phyloP scores from a whole-genome alignment of 2,797 vertebrate species.

The Threskiornis aethiopicus region DNA sequence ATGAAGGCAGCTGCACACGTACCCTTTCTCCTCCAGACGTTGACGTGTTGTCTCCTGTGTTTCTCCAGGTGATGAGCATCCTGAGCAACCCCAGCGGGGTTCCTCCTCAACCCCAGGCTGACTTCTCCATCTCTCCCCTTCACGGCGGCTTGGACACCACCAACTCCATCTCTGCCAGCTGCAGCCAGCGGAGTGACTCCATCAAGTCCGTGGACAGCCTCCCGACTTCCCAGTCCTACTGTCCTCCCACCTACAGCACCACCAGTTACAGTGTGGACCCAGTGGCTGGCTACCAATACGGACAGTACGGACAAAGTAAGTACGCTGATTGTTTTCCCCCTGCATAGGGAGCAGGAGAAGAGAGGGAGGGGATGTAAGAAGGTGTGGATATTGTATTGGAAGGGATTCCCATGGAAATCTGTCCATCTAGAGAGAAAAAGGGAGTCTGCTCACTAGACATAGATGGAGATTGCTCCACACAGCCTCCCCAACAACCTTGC shows the following conservation, averaged over 20 bases:
- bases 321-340: neutral
- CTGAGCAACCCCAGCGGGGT: constrained; percentile 91
- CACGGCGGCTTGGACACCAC: constrained; percentile 91
- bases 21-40: neutral
- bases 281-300: constrained; percentile 96
- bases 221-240: constrained; percentile 95
- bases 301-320: constrained; percentile 97
- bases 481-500: neutral
- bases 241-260: constrained; percentile 94
- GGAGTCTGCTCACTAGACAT: neutral
- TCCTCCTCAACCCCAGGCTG: constrained; percentile 90
- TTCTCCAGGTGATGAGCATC: constrained; percentile 93
- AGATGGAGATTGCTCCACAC: neutral
- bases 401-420: neutral
- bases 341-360: fast-evolving
- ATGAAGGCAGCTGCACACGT: neutral
- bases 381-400: fast-evolving
- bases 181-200: constrained; percentile 94
- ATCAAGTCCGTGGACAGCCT: constrained; percentile 96
- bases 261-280: constrained; percentile 98
- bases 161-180: constrained; percentile 95
- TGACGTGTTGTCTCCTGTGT: neutral
- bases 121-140: constrained; percentile 97
- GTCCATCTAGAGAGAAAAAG: neutral
- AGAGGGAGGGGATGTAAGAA: neutral